These are phyloP conservation scores for Vespertilio murinus DNA, from an alignment of 2,797 vertebrate genomes.

Conservation along the genomic window DNA sequence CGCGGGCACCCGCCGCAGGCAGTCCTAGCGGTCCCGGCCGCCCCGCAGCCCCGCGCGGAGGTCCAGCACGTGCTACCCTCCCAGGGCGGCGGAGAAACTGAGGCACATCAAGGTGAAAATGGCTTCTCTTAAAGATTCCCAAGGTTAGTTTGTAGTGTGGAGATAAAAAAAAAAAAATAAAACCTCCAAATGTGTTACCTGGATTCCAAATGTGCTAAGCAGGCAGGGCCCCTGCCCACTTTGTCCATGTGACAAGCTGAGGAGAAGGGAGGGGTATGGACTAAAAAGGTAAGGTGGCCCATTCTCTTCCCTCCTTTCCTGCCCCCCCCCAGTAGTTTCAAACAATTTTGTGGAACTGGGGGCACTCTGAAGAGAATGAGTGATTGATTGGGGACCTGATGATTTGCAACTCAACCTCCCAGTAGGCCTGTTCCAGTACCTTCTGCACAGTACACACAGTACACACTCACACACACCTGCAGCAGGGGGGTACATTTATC, in stretches of 20 bases:
- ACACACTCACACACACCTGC: neutral
- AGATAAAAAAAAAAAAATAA: neutral
- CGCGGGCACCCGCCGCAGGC: neutral
- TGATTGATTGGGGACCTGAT: neutral
- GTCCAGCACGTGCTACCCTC: neutral
- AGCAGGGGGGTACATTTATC: neutral
- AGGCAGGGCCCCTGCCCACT: neutral
- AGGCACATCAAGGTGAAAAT: neutral
- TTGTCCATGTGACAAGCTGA: neutral
- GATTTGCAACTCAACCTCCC: neutral
- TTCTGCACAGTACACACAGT: neutral
- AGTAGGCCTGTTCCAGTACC: neutral
- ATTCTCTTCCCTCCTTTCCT: neutral
- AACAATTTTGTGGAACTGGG: neutral
- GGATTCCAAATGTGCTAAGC: neutral
- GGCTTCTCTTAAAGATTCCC: neutral
- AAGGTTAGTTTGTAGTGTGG: neutral
- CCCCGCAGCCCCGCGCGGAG: neutral
- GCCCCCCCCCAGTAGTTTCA: neutral
- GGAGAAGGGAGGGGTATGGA: neutral
- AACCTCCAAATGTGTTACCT: neutral
- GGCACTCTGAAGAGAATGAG: neutral
- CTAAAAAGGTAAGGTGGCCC: neutral
- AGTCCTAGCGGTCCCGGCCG: too few relatives aligned
- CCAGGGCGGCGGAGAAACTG: constrained; percentile 1